Conservation (phyloP, 2,113 vertebrate genomes). For the Coracopsis vasa region DNA sequence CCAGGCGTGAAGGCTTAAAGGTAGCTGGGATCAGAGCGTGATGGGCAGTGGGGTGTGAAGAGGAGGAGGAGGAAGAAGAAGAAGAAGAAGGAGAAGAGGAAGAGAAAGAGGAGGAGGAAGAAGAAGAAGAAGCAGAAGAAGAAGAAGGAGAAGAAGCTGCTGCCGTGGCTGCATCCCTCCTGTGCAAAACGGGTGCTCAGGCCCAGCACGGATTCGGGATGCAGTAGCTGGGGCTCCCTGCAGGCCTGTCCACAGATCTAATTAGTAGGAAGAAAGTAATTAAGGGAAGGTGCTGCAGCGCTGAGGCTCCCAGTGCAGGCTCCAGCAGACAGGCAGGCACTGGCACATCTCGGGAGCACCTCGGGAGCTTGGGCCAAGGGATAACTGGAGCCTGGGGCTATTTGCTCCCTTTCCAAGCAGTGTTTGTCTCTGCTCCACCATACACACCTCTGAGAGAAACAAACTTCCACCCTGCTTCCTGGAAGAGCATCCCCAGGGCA, state of each 20-base stretch:
- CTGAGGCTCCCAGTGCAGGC: constrained; percentile 14
- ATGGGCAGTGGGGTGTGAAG: background rate
- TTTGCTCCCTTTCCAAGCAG: background rate
- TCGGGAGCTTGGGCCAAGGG: background rate
- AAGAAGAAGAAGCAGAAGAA: background rate
- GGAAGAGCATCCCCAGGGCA: background rate
- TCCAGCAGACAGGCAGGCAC: background rate
- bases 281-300: constrained; percentile 31
- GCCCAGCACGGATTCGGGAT: background rate
- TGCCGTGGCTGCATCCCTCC: background rate
- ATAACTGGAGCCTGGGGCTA: background rate
- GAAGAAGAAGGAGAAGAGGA: background rate
- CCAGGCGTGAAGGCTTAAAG: background rate
- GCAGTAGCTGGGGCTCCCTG: background rate
- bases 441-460: rapidly evolving
- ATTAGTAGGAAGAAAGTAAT: constrained; percentile 47
- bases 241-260: background rate
- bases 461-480: background rate
- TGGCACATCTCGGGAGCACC: background rate
- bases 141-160: background rate
- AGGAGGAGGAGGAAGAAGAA: background rate
- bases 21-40: background rate
- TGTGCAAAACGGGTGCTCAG: background rate
- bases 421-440: background rate
- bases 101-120: too few relatives aligned